A percentile compares a stretch with the other conserved stretches of the same genome.
These are phyloP conservation scores for Chironomus striatipennis DNA, from an alignment of 1,140 invertebrate species.

Conservation along the genomic window DNA sequence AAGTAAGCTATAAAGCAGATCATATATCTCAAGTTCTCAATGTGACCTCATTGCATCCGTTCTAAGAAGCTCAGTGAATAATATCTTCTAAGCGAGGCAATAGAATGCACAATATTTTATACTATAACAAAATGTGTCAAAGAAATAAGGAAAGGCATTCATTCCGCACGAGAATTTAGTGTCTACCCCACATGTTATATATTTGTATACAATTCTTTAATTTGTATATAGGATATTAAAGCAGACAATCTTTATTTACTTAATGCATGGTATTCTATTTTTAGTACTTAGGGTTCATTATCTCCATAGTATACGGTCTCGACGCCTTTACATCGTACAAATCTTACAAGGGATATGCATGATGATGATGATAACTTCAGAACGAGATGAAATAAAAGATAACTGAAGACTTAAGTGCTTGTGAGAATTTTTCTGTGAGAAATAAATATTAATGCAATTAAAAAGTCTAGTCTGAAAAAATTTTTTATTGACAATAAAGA, in stretches of 20 bases:
- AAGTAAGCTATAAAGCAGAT: too few relatives aligned
- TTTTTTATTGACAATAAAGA: conserved; percentile 10
- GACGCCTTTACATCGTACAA: neutral
- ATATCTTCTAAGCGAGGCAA: too few relatives aligned
- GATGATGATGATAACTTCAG: neutral
- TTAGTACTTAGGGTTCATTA: neutral
- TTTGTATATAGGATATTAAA: neutral
- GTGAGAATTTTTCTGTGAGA: neutral
- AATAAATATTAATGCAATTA: conserved; percentile 7
- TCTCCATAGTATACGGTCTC: neutral
- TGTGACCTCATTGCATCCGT: too few relatives aligned
- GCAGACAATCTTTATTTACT: neutral
- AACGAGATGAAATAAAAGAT: neutral
- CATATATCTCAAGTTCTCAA: too few relatives aligned
- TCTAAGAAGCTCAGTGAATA: too few relatives aligned
- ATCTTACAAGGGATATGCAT: neutral
- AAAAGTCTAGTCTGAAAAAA: neutral
- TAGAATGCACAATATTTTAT: too few relatives aligned
- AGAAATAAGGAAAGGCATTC: too few relatives aligned
- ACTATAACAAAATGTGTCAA: too few relatives aligned
- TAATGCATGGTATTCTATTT: neutral
- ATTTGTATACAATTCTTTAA: neutral
- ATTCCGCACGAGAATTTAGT: too few relatives aligned
- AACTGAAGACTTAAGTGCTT: neutral
- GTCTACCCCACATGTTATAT: too few relatives aligned